Evolutionary conservation across 2,888 invertebrate species (phyloP), one percentile per base, ranked within the genome.

Genomic region (Napeogenes inachia): DNA sequence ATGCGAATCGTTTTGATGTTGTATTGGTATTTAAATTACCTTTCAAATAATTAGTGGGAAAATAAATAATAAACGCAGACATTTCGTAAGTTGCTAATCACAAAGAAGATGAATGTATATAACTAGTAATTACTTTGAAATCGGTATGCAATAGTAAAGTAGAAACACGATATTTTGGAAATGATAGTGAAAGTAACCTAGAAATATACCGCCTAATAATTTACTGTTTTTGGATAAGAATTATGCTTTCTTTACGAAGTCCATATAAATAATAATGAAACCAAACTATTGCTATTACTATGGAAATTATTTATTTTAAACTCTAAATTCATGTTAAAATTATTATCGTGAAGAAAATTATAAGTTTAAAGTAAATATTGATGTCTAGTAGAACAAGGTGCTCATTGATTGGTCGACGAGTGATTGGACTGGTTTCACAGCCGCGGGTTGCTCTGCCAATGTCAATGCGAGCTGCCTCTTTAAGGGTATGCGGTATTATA

Each of bases 371-470:
- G 61, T 62, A 64, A 64, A 62, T 57, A 61, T 57, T 60, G 61
- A 61, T 67, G 53, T 65, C 67, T 57, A 46, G 57, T 58, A 56
- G 38, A 50, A 60, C 21, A 21, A 21, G 21, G 0, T 21, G 62
- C 61, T 65, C 65, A 57, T 57, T 57, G 46, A 63, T 64, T 42
- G 32, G 38, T 42, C 54, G 56, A 50, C 8, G 13, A 57, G 62
- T 62, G 65, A 62, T 56, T 58, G 68, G 12, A 67, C 68, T 60
- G 66, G 66, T 67, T 70, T 67, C 60, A 60, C 53, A 46, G 62
- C 77, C 75, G 69, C 71, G 61, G 74, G 78, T 75, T 70, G 62
- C 74, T 61, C 71, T 70, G 70, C 69, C 79, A 80, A 77, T 80
- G 77, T 78, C 80, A 79, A 72, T 72, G 74, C 61, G 67, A 61